Evolutionary conservation across 2,888 invertebrate genomes (phyloP), one percentile per base, ranked within the genome.

Genomic region (Melanargia galathea): DNA sequence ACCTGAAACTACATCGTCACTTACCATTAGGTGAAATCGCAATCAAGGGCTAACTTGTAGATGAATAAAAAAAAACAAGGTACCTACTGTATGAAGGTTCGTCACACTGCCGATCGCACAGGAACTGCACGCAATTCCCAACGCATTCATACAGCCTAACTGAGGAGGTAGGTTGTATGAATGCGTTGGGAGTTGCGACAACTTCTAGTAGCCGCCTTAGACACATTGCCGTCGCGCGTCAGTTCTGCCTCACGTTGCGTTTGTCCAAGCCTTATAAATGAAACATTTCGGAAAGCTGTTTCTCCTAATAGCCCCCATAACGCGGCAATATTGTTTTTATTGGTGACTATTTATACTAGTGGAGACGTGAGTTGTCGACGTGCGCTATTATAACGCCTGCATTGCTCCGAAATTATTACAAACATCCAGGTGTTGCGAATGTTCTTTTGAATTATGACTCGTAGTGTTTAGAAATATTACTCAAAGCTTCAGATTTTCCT

Each of bases 261-360:
- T 7, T 18, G 43, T 8, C 45, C 6, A n/a, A 13, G 40, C 24
- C 13, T 48, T 51, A 24, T n/a, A n/a, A n/a, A n/a, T n/a, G n/a
- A 46, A 63, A 40, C 77, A 79, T 77, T 77, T 79, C 73, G 77
- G 73, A 72, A 76, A 78, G 73, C 78, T 78, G 81, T 82, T n/a
- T 78, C 71, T 67, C 70, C 76, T 78, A 79, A 79, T 79, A 75
- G 73, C 75, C 7, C 26, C 72, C 72, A 69, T 73, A 75, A 62
- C 58, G 58, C 33, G 38, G 55, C 55, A 55, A 61, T 66, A 58
- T 59, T 60, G 59, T 59, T 62, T 46, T 59, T 64, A 61, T 62
- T 62, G 33, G 48, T 26, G n/a, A 43, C 43, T 56, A 62, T 62
- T 62, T 62, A 51, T 52, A 59, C 45, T 54, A 54, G 59, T 40